These are phyloP conservation scores for Sprattus sprattus DNA, from an alignment of 2,113 vertebrate species.

Conservation along the genomic window DNA sequence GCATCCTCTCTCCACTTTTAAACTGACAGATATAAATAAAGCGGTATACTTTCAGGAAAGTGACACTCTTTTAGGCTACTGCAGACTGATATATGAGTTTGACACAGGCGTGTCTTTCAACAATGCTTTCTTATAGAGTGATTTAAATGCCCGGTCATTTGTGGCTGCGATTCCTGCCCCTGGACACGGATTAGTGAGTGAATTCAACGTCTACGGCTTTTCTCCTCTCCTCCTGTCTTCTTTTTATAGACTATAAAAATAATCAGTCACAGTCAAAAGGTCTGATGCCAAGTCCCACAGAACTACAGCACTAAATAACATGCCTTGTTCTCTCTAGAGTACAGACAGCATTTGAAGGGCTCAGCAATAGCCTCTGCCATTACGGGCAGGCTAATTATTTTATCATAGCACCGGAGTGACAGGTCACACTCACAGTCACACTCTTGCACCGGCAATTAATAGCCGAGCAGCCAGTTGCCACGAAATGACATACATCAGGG, in stretches of 20 bases:
- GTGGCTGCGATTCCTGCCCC: neutral
- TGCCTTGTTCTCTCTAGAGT: neutral
- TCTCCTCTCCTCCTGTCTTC: slow-evolving; percentile 12
- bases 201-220: neutral
- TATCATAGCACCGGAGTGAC: slow-evolving; percentile 30
- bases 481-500: slow-evolving; percentile 38
- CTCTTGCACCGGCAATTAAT: slow-evolving; percentile 49
- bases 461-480: slow-evolving; percentile 30
- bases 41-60: neutral
- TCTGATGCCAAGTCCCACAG: slow-evolving; percentile 4
- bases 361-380: neutral
- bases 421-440: slow-evolving; percentile 42
- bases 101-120: neutral
- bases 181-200: slow-evolving; percentile 10
- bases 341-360: neutral
- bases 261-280: slow-evolving; percentile 1
- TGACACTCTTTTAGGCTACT: neutral
- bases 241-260: slow-evolving; percentile 16
- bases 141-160: slow-evolving; percentile 13
- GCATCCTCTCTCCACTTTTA: neutral
- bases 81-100: neutral
- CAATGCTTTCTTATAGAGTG: neutral
- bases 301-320: neutral
- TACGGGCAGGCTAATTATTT: neutral
- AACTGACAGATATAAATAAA: neutral